These are phyloP conservation scores for Pionites leucogaster DNA, from an alignment of 2,113 vertebrate genomes.

Conservation along the genomic window DNA sequence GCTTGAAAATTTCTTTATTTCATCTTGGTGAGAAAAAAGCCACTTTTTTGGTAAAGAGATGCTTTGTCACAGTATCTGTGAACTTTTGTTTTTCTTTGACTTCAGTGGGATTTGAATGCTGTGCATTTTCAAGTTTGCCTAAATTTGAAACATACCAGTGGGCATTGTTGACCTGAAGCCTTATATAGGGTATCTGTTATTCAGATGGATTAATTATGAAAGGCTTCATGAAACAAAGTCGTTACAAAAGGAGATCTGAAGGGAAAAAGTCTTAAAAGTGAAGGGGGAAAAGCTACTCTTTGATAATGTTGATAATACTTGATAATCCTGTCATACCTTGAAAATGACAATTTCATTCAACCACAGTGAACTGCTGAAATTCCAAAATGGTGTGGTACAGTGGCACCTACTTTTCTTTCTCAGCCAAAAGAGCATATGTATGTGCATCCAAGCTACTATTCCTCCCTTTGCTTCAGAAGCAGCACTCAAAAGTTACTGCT, in stretches of 20 bases:
- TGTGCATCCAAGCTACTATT: background rate
- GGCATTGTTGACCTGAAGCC: background rate
- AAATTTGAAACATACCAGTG: background rate
- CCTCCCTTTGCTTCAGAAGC: background rate
- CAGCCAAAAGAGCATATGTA: background rate
- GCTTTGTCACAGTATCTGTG: background rate
- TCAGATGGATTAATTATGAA: background rate
- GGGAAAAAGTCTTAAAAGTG: background rate
- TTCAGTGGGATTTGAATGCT: background rate
- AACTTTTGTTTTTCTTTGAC: background rate
- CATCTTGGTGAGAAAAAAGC: background rate
- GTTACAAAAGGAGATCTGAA: constrained; percentile 3
- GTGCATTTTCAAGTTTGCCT: background rate
- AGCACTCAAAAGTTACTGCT: background rate
- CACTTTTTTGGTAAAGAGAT: background rate
- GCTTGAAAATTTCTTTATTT: background rate
- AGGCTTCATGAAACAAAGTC: background rate
- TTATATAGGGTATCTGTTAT: background rate
- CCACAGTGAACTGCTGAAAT: background rate
- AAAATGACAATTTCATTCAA: constrained; percentile 18
- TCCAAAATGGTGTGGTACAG: background rate
- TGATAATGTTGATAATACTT: constrained; percentile 1
- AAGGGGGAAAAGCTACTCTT: background rate
- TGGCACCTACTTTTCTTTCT: background rate
- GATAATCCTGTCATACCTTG: background rate